phyloP scores from a whole-genome alignment of 2,113 vertebrate genomes.

The Microtus oregoni region DNA sequence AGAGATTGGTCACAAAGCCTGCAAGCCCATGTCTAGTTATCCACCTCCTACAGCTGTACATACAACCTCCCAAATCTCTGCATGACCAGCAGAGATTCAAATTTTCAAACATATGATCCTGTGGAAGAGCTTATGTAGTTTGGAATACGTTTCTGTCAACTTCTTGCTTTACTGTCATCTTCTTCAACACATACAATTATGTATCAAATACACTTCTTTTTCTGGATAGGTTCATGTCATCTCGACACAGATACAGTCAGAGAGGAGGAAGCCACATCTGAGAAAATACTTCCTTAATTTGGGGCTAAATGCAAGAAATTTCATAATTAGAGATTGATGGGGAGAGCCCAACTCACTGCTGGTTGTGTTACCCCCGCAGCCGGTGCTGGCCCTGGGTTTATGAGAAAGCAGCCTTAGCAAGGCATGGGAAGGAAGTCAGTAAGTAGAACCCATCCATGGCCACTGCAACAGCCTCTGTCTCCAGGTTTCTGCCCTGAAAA shows the following conservation, averaged over 20 bases:
- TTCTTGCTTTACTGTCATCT: background rate
- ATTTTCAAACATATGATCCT: background rate
- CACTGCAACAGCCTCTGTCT: background rate
- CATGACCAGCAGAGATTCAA: background rate
- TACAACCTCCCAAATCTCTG: background rate
- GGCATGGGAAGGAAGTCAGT: background rate
- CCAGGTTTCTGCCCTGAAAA: background rate
- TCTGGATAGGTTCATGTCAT: background rate
- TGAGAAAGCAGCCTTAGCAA: background rate
- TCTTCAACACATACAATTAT: background rate
- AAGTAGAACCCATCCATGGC: background rate
- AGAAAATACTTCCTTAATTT: background rate
- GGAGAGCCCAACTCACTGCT: no score
- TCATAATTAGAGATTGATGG: background rate
- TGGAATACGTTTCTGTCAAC: background rate
- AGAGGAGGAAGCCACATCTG: background rate
- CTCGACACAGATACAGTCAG: background rate
- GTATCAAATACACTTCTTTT: background rate
- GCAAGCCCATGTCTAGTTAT: background rate
- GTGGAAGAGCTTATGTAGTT: no score
- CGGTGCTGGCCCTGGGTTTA: background rate
- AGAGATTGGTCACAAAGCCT: background rate
- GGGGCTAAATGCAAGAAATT: background rate
- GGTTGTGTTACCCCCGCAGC: background rate
- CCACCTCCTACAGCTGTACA: background rate